A percentile compares a stretch with the other conserved stretches of the same genome.
These are phyloP conservation scores for Altica lythri DNA, from an alignment of 2,888 invertebrate species.

Conservation along the genomic window DNA sequence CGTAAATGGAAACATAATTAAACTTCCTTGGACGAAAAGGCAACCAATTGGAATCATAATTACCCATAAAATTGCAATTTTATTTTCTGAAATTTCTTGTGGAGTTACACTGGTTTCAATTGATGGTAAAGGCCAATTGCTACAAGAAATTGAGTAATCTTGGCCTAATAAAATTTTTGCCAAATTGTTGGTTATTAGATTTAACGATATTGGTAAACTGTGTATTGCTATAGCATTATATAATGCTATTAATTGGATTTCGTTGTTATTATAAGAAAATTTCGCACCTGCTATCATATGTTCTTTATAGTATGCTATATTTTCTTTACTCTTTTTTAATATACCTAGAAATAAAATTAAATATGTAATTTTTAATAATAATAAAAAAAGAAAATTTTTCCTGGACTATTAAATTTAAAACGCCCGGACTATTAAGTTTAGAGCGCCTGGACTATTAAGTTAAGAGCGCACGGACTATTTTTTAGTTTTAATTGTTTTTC, in stretches of 20 bases:
- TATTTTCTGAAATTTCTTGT: conserved; percentile 42
- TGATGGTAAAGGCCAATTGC: conserved; percentile 51
- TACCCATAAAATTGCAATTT: conserved; percentile 51
- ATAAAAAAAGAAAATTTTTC: too few species aligned
- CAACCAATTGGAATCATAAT: conserved; percentile 52
- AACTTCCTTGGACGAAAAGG: conserved; percentile 59
- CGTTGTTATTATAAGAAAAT: conserved; percentile 47
- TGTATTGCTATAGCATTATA: conserved; percentile 60
- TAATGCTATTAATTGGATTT: conserved; percentile 47
- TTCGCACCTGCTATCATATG: conserved; percentile 59
- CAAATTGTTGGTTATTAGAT: conserved; percentile 59
- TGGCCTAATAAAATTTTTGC: conserved; percentile 50
- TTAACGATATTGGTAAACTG: conserved; percentile 60
- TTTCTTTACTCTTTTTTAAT: conserved; percentile 51
- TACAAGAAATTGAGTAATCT: conserved; percentile 49
- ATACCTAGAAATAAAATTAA: conserved; percentile 51
- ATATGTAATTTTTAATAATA: too few species aligned
- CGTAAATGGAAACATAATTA: conserved; percentile 65
- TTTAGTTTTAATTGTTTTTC: too few species aligned
- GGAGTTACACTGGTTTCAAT: conserved; percentile 30
- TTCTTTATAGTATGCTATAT: conserved; percentile 57
- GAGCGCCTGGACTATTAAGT: too few species aligned
- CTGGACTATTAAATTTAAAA: too few species aligned
- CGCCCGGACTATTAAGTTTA: too few species aligned
- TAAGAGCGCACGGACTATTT: too few species aligned